Conservation (phyloP, 2,797 vertebrate species). For the Argya squamiceps region DNA sequence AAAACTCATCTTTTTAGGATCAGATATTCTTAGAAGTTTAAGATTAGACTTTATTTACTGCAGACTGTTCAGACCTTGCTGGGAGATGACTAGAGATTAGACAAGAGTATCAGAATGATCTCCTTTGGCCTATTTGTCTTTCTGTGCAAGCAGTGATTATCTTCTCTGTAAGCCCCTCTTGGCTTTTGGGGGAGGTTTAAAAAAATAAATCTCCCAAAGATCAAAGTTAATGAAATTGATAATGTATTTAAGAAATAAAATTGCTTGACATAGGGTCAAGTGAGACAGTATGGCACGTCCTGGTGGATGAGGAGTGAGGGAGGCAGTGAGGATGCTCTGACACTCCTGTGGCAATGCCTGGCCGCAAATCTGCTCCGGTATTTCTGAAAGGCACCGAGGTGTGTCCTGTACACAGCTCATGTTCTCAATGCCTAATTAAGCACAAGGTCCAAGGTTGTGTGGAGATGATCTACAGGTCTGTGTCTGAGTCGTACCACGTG, state of each 20-base stretch:
- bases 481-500: accelerated
- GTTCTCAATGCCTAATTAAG: background rate
- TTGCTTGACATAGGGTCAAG: background rate
- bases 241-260: background rate
- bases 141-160: background rate
- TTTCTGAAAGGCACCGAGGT: background rate
- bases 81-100: background rate
- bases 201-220: background rate
- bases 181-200: background rate
- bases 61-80: background rate
- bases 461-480: background rate
- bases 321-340: background rate
- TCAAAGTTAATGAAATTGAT: background rate
- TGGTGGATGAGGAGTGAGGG: background rate
- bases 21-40: background rate
- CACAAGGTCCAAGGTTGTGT: background rate
- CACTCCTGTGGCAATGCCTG: background rate
- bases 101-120: background rate
- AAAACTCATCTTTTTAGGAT: background rate
- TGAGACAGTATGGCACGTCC: background rate
- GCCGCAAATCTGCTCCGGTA: background rate
- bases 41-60: background rate
- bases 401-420: background rate
- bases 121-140: background rate
- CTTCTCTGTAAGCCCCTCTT: background rate